Evolutionary conservation across 1,140 invertebrate genomes (phyloP), one percentile per base, ranked within the genome.

Genomic region (Drosophila sechellia): DNA sequence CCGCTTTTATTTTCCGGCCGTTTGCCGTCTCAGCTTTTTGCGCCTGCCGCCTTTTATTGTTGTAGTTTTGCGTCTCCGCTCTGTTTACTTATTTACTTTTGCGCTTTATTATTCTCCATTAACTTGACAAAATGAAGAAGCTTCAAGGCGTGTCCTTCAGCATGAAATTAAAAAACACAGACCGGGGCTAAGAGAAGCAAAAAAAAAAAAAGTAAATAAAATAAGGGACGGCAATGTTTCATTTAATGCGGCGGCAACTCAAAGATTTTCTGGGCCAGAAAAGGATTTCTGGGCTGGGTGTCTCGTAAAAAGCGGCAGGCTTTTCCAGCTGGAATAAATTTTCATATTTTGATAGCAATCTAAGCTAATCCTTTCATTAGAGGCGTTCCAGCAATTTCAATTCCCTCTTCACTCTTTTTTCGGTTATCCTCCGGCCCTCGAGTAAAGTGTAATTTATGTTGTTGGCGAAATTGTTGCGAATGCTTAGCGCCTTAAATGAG

Each of bases 51-150:
- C 79, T 70, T 87, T 87, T 87, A 89, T 87, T 87, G 79, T 89
- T 87, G 83, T 89, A 89, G 83, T 87, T 87, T 89, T 65, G 56
- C 60, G 43, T 61, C 58, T 61, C 59, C 65, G 60, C 59, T 84
- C 77, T 84, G 85, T 89, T 89, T 89, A 80, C 84, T 89, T 89
- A 89, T 89, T 90, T 89, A 89, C 84, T 89, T 87, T 83, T 79
- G 79, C 77, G 79, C 79, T 87, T 89, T 89, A 89, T 89, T 89
- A 89, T 89, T 89, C 84, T 80, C 84, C 84, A 89, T 89, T 89
- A 89, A 89, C 79, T 89, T 89, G 84, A 89, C 84, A 83, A 87
- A 87, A 87, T 87, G 79, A 89, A 81, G 68, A 77, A 61, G 55
- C 63, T 48, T 43, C 58, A 12, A 57, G 74, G 46, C 60, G 42